Base-by-base conservation (phyloP, 2,797 vertebrate genomes). In the Tenualosa ilisha region DNA sequence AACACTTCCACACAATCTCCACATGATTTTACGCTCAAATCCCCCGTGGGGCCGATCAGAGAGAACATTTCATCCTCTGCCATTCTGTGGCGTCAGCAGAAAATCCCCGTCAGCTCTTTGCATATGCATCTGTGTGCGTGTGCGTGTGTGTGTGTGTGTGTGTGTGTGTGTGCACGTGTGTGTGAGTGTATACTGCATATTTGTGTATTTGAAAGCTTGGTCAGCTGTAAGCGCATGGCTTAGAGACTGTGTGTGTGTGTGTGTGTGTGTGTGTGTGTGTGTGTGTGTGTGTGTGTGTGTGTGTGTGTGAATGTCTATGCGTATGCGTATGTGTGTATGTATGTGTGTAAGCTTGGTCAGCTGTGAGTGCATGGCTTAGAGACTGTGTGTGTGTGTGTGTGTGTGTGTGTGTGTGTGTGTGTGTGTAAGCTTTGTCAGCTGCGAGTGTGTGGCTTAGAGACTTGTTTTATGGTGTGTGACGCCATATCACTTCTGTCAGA, bases 391-490 rank as follows among this genome's bases (percentile, higher is more conserved):
- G 22, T 24, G n/a, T 61, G n/a, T 24, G 59, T 61, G 59, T 24
- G 17, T 61, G 59, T 61, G 20, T 61, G 49, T 50, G 49, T 50
- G 5, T 50, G 8, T 50, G 8, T 51, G 8, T 51, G 50, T 12
- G 50, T 4, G 9, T 9, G 50, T 51, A 12, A 51, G 50, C 50
- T 51, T 51, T 9, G 7, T 12, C 50, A 51, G 50, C 50, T 51
- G 50, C 8, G 50, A 51, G 11, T 68, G 63, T 68, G 63, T 31
- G 24, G 63, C 24, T 68, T 37, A 37, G 26, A 37, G 63, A 26
- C 63, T 68, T 68, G 63, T 68, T 68, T 68, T 68, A 68, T 68
- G 63, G 24, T 12, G 63, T 68, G 63, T 68, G 63, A 68, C 63
- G 11, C 11, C 24, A 31, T 37, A 24, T 31, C n/a, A 26, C 56